A percentile compares a stretch with the other conserved stretches of the same genome.
phyloP scores from a whole-genome alignment of 2,888 invertebrate genomes.

The Meta bourneti region DNA sequence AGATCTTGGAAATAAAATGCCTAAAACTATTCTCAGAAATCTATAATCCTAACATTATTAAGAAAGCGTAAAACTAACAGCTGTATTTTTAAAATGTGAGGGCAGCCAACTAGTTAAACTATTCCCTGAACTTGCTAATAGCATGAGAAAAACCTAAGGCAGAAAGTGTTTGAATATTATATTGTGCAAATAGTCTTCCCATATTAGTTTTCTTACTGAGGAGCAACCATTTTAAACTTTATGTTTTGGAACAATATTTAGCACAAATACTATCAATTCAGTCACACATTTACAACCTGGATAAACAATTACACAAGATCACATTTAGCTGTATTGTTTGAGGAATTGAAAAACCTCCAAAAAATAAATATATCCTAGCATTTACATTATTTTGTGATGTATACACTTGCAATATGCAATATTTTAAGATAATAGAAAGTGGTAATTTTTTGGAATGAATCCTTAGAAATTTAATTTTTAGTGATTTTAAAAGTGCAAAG shows the following conservation, averaged over 20 bases:
- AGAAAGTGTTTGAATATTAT: constrained; percentile 35
- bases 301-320: constrained; percentile 12
- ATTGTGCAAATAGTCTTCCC: constrained; percentile 40
- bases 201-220: constrained; percentile 13
- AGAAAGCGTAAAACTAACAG: constrained; percentile 32
- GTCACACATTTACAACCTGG: constrained; percentile 10
- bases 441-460: no score
- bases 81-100: constrained; percentile 15
- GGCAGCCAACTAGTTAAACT: constrained; percentile 46
- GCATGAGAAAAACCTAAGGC: constrained; percentile 23
- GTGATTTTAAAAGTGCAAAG: no score
- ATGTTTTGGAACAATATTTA: constrained; percentile 17
- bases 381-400: no score
- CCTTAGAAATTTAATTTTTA: no score
- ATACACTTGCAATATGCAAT: no score
- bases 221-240: constrained; percentile 18
- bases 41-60: constrained; percentile 31
- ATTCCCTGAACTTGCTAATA: constrained; percentile 19
- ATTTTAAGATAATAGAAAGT: no score
- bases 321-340: background rate
- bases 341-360: no score
- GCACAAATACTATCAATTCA: constrained; percentile 8
- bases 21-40: constrained; percentile 10
- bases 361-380: no score
- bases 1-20: background rate